These are phyloP conservation scores for Hylaeus volcanicus DNA, from an alignment of 1,140 invertebrate genomes.

Conservation along the genomic window DNA sequence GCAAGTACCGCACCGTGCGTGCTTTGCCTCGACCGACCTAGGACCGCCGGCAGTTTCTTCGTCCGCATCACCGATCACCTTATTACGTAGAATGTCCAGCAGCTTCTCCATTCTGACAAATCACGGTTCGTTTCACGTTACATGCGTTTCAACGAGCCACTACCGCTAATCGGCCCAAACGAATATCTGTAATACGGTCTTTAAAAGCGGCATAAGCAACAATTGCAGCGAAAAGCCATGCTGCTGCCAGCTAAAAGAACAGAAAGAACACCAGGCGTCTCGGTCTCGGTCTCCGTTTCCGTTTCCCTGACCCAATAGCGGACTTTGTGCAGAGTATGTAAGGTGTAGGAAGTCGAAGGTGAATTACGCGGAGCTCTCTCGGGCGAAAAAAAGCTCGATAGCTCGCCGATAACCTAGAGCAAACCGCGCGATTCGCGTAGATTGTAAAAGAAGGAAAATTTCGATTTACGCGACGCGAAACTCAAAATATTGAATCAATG, in stretches of 20 bases:
- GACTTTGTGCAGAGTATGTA: neutral
- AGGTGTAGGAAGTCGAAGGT: neutral
- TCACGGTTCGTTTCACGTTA: slow-evolving; percentile 75
- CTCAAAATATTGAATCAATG: slow-evolving; percentile 21
- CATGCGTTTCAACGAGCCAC: slow-evolving; percentile 32
- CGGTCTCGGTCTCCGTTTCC: slow-evolving; percentile 1
- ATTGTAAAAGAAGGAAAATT: slow-evolving; percentile 32
- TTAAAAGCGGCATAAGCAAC: slow-evolving; percentile 70
- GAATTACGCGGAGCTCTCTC: neutral
- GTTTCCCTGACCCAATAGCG: slow-evolving; percentile 22
- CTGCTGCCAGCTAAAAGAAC: slow-evolving; percentile 65
- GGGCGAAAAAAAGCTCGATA: neutral
- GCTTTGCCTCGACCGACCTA: neutral
- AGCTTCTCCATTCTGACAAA: slow-evolving; percentile 79
- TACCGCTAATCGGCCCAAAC: slow-evolving; percentile 63
- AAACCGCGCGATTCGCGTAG: neutral
- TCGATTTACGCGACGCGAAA: slow-evolving; percentile 5
- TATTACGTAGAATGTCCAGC: slow-evolving; percentile 73
- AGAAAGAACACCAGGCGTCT: slow-evolving; percentile 48
- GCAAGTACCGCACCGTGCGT: slow-evolving; percentile 51
- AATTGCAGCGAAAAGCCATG: slow-evolving; percentile 68
- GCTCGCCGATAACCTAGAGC: slow-evolving; percentile 1
- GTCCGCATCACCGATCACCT: slow-evolving; percentile 62
- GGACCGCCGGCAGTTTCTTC: slow-evolving; percentile 32
- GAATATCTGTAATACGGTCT: slow-evolving; percentile 64